Evolutionary conservation across 2,113 vertebrate genomes (phyloP).

Genomic region (Thamnophis sirtalis): DNA sequence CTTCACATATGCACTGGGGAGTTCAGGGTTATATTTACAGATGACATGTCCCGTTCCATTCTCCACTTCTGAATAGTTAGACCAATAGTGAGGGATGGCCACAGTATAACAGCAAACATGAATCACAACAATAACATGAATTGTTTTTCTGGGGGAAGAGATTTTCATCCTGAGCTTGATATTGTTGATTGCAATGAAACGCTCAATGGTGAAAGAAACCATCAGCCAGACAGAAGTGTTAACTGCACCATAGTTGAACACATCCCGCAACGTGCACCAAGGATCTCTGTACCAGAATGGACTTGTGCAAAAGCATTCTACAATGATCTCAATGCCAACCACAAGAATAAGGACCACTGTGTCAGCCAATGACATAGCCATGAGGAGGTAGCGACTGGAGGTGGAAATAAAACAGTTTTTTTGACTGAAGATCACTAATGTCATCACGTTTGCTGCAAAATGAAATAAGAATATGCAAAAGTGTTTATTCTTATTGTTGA

Average conservation of each 20-base stretch:
- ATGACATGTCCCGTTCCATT: constrained; percentile 25
- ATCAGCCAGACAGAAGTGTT: constrained; percentile 65
- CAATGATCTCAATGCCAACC: background rate
- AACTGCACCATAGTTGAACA: constrained; percentile 60
- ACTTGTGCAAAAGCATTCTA: constrained; percentile 52
- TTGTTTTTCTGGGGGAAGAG: constrained; percentile 45
- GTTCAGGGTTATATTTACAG: constrained; percentile 54
- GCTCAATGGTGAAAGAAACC: constrained; percentile 62
- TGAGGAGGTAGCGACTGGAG: constrained; percentile 65
- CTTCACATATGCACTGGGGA: constrained; percentile 44
- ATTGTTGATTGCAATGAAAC: constrained; percentile 59
- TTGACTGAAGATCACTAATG: constrained; percentile 66
- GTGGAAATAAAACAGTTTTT: constrained; percentile 64
- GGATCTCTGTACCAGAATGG: constrained; percentile 60
- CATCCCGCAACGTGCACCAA: constrained; percentile 63
- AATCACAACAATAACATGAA: constrained; percentile 42
- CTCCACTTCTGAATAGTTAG: constrained; percentile 49
- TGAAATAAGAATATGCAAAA: background rate
- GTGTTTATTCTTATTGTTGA: background rate
- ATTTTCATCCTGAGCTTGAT: constrained; percentile 53
- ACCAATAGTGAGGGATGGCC: constrained; percentile 65
- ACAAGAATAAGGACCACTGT: constrained; percentile 61
- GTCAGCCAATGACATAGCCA: constrained; percentile 67
- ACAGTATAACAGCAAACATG: constrained; percentile 49
- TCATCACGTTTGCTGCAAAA: constrained; percentile 62